Conservation (phyloP, 1,140 invertebrate genomes). For the Trichonephila clavipes region DNA sequence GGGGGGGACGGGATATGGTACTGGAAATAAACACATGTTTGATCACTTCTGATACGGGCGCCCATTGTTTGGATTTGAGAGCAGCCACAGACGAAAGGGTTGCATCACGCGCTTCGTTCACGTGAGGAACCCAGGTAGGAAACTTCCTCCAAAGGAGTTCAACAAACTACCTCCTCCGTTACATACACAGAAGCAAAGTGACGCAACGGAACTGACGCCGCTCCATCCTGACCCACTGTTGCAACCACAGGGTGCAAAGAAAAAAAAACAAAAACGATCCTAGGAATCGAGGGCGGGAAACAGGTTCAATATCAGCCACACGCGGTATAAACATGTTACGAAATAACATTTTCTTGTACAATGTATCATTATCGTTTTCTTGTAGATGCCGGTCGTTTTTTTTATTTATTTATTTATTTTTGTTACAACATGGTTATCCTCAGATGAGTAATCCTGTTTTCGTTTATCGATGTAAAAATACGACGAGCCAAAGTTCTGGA, state of each 20-base stretch:
- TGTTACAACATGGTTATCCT: no score
- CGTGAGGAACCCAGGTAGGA: neutral
- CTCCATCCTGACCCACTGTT: neutral
- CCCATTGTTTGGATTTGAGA: no score
- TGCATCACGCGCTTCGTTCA: neutral
- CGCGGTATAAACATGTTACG: neutral
- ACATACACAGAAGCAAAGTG: neutral
- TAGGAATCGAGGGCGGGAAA: neutral
- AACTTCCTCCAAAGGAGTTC: conserved; percentile 6
- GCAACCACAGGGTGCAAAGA: neutral
- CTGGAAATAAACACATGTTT: no score
- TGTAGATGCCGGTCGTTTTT: no score
- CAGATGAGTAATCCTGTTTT: no score
- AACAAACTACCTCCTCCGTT: neutral
- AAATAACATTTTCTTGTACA: no score
- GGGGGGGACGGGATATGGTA: no score
- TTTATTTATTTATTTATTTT: no score
- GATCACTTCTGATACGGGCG: no score
- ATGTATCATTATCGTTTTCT: no score
- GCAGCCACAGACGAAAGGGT: neutral
- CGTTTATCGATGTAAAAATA: no score
- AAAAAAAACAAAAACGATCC: neutral
- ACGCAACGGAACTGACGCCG: conserved; percentile 1
- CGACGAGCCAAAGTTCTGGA: no score
- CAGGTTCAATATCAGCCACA: neutral